phyloP scores from a whole-genome alignment of 2,797 vertebrate species.

The Salmo trutta region DNA sequence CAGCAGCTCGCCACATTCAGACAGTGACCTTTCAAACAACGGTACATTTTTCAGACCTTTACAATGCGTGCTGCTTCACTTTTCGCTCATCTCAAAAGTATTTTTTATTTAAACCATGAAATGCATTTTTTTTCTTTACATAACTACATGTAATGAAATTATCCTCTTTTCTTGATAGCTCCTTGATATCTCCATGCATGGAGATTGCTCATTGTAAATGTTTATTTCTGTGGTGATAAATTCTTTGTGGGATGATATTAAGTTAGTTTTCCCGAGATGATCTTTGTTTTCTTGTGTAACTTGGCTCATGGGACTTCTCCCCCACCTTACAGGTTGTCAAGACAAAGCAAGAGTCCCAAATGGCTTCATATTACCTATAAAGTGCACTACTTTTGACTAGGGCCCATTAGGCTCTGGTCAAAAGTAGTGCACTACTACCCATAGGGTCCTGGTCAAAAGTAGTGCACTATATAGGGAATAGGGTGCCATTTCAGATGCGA shows the following conservation, averaged over 20 bases:
- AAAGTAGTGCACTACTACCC: no score
- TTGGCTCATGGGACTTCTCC: conserved; percentile 52
- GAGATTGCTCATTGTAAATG: conserved; percentile 60
- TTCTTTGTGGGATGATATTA: conserved; percentile 65
- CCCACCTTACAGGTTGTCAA: conserved; percentile 50
- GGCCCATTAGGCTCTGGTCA: not conserved
- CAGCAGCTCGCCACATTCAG: conserved; percentile 77
- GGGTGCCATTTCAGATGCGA: no score
- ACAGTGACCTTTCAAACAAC: conserved; percentile 83
- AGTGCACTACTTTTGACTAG: not conserved
- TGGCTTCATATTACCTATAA: not conserved
- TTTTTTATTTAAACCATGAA: conserved; percentile 63
- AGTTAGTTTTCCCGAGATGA: conserved; percentile 58
- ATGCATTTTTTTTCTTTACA: conserved; percentile 50
- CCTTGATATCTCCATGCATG: conserved; percentile 16
- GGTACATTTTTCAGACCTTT: conserved; percentile 80
- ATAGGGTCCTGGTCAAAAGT: no score
- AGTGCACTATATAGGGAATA: no score
- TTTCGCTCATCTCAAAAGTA: conserved; percentile 68
- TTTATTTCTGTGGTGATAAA: conserved; percentile 58
- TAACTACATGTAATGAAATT: conserved; percentile 47
- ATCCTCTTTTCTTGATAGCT: conserved; percentile 46
- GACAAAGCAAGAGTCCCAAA: conserved; percentile 20
- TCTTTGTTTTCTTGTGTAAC: conserved; percentile 42
- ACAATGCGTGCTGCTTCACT: conserved; percentile 69